Conservation (phyloP, 2,113 vertebrate species). For the Regulus satrapa region DNA sequence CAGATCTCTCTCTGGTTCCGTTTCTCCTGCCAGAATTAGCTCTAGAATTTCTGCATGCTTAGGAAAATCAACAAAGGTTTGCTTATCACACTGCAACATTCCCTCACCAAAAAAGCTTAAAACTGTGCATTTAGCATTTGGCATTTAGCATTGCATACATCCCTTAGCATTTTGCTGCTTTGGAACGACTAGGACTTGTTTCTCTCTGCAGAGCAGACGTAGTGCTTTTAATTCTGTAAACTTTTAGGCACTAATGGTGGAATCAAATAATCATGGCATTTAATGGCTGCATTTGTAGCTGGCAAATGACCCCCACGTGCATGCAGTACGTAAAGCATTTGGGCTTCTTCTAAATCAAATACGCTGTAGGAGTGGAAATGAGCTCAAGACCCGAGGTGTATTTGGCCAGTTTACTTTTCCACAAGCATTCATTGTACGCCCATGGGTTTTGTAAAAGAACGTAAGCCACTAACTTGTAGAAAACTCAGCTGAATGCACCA, state of each 20-base stretch:
- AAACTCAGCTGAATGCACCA: background rate
- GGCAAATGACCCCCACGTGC: background rate
- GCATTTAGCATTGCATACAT: too few relatives aligned
- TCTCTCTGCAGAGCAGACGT: background rate
- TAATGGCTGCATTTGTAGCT: background rate
- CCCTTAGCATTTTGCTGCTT: background rate
- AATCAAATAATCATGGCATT: background rate
- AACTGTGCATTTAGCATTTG: too few relatives aligned
- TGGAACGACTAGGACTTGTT: background rate
- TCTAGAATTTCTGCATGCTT: background rate
- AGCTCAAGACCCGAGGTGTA: background rate
- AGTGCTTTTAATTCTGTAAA: background rate
- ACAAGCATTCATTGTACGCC: background rate
- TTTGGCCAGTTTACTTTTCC: background rate
- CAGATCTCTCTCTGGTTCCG: background rate
- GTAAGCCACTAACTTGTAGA: background rate
- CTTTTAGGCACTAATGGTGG: background rate
- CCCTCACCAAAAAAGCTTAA: background rate
- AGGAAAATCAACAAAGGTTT: constrained; percentile 7
- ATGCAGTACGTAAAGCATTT: background rate
- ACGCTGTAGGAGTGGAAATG: background rate
- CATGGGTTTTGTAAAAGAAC: background rate
- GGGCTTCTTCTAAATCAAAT: background rate
- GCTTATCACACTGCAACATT: background rate
- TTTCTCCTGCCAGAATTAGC: background rate